Base-by-base conservation (phyloP, 2,113 vertebrate species). In the Myotis brandtii region DNA sequence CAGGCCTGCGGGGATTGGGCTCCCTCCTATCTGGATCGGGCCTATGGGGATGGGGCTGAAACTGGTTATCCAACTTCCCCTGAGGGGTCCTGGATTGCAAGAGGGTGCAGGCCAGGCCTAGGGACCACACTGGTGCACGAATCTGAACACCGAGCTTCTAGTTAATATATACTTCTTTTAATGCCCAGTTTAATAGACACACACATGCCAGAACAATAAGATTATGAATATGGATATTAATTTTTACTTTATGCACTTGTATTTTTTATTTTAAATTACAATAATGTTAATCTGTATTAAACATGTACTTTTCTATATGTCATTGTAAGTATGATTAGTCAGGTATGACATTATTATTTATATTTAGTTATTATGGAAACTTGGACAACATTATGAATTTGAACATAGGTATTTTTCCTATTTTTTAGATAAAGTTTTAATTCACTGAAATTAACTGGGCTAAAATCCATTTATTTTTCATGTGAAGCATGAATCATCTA, bases 251-350 rank as follows among this genome's bases (percentile, higher is more conserved):
- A 8, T 75, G 69, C 2, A 75, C 11, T 43, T 85, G 32, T 9
- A 48, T 79, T 64, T 95, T 84, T 84, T 43, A 94, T 48, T 85
- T 96, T 32, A 40, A 89, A 83, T 73, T 91, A 37, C 14, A 75
- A 23, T 32, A n/a, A 64, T 27, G 11, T 89, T 67, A 89, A 89
- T 83, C 54, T 30, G 13, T 77, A 11, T 72, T 77, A 91, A 92
- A 80, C 1, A 32, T 59, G 9, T 13, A 66, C 30, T 80, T 89
- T 95, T 54, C 67, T 77, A 14, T 67, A 20, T 62, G 17, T 62
- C 27, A 80, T 46, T 84, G 2, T 67, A 83, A 89, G 25, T 56
- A 46, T 80, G 25, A 92, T 76, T 84, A 86, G 93, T 87, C 72
- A 88, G 10, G 37, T 43, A 69, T n/a, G 84, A 75, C 6, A 12